A percentile compares a stretch with the other conserved stretches of the same genome.
Evolutionary conservation across 2,113 vertebrate species (phyloP).

Genomic region (Chlorocebus sabaeus): DNA sequence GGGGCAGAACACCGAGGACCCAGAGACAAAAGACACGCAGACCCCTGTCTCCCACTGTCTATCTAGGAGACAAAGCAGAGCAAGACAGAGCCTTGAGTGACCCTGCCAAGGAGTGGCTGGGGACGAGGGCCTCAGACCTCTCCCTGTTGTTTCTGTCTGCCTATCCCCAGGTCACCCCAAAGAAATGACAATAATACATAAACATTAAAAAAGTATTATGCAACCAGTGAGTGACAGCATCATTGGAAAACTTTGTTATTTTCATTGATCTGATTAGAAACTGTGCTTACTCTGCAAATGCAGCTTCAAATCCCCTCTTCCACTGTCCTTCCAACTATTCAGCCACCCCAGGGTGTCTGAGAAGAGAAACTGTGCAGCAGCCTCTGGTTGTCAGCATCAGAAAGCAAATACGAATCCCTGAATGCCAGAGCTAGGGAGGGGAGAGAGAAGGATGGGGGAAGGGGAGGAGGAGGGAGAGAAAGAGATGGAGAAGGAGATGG

Average conservation of each 20-base stretch:
- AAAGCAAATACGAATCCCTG: background rate
- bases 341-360: background rate
- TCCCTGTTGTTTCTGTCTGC: background rate
- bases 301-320: accelerated
- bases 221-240: background rate
- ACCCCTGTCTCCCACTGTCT: background rate
- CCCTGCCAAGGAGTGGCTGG: background rate
- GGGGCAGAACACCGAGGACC: background rate
- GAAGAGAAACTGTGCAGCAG: background rate
- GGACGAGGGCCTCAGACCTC: background rate
- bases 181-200: background rate
- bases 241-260: background rate
- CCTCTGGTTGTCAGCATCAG: accelerated
- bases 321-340: no score
- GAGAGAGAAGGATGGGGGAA: no score
- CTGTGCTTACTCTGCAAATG: background rate
- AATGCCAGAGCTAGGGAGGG: accelerated
- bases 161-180: background rate
- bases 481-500: no score
- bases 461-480: accelerated
- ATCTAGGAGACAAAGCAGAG: background rate
- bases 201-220: background rate
- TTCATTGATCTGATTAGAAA: background rate
- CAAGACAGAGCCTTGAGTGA: background rate
- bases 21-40: background rate